These are phyloP conservation scores for Epicampocera succincta DNA, from an alignment of 2,888 invertebrate species.

Conservation along the genomic window DNA sequence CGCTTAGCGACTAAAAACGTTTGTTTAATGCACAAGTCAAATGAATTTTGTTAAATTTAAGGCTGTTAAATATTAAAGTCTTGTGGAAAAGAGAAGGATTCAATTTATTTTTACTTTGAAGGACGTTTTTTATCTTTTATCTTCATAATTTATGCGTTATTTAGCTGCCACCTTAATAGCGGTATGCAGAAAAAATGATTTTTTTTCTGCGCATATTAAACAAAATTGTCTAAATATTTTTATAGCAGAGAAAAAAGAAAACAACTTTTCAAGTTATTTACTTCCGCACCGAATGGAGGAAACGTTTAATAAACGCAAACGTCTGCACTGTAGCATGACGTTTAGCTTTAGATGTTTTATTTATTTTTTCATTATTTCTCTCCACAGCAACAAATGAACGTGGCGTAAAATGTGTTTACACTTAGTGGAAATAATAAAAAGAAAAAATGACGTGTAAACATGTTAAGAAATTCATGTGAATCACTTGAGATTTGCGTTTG, in stretches of 20 bases:
- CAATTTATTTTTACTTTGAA: too few species aligned
- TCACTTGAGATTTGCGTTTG: conserved; percentile 28
- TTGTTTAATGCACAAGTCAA: too few species aligned
- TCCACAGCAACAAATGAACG: conserved; percentile 2
- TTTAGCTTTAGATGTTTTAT: conserved; percentile 3
- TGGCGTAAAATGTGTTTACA: conserved; percentile 31
- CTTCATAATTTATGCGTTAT: too few species aligned
- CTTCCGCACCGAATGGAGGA: conserved; percentile 46
- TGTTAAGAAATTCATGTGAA: conserved; percentile 25
- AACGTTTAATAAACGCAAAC: conserved; percentile 52
- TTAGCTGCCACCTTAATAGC: too few species aligned
- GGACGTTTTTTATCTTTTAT: too few species aligned
- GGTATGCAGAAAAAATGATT: too few species aligned
- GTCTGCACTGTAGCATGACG: conserved; percentile 30
- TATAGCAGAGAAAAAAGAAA: conserved; percentile 2
- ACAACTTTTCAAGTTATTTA: conserved; percentile 30
- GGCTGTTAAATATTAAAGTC: too few species aligned
- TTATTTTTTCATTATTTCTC: background rate
- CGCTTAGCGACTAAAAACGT: too few species aligned
- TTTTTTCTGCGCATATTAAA: too few species aligned
- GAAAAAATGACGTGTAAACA: conserved; percentile 12
- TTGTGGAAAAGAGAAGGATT: too few species aligned
- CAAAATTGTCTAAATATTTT: too few species aligned
- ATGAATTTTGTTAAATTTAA: too few species aligned
- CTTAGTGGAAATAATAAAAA: background rate